These are phyloP conservation scores for Drosophila longiperda DNA, from an alignment of 2,888 invertebrate genomes.

Conservation along the genomic window DNA sequence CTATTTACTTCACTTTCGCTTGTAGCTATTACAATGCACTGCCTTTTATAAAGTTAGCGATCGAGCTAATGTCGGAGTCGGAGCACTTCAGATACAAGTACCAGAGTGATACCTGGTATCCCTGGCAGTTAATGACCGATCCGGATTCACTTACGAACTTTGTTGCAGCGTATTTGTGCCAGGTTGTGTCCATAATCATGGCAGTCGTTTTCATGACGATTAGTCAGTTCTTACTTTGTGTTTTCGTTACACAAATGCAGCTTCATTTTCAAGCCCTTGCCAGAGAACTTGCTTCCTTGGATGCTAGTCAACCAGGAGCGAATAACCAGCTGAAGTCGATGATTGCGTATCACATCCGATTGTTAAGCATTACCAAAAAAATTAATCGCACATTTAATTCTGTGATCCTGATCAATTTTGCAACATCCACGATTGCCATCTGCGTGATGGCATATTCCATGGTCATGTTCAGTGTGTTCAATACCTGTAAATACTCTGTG, in stretches of 20 bases:
- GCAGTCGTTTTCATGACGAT: constrained; percentile 68
- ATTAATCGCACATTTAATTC: constrained; percentile 76
- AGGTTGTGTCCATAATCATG: constrained; percentile 62
- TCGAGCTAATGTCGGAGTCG: constrained; percentile 51
- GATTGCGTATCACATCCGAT: constrained; percentile 68
- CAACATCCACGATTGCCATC: constrained; percentile 77
- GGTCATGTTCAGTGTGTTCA: constrained; percentile 62
- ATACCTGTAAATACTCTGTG: constrained; percentile 67
- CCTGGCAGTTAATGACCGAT: constrained; percentile 66
- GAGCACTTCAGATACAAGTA: constrained; percentile 54
- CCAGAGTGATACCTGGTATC: constrained; percentile 83
- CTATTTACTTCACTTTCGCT: constrained; percentile 64
- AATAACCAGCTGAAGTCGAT: constrained; percentile 62
- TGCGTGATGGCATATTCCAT: constrained; percentile 79
- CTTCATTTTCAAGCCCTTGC: constrained; percentile 76
- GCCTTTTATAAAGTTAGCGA: constrained; percentile 65
- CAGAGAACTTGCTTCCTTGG: constrained; percentile 51
- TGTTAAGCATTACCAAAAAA: constrained; percentile 57
- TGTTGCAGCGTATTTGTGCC: constrained; percentile 59
- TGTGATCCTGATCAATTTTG: constrained; percentile 72
- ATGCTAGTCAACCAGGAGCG: constrained; percentile 52
- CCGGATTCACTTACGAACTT: constrained; percentile 47
- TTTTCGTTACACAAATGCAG: constrained; percentile 75
- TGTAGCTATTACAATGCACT: constrained; percentile 66
- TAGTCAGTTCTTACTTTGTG: constrained; percentile 73